Percentiles rank a stretch among this genome's conserved stretches.
These are phyloP conservation scores for Cyprinus carpio DNA, from an alignment of 2,113 vertebrate genomes.

Conservation along the genomic window DNA sequence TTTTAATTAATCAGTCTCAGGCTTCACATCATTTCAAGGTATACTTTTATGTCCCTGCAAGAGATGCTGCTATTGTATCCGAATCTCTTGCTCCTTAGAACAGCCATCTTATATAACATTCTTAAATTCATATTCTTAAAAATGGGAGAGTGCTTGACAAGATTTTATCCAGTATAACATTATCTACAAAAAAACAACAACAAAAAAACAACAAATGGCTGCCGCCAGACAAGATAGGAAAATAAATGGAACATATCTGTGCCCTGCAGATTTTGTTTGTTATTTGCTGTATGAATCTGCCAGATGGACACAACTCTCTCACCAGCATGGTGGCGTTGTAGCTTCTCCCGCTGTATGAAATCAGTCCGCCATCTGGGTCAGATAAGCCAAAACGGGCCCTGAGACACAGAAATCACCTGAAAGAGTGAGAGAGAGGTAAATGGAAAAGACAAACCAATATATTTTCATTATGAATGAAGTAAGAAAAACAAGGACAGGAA, in stretches of 20 bases:
- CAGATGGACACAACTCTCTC: constrained; percentile 47
- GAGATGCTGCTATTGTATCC: not conserved
- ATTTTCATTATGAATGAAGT: not conserved
- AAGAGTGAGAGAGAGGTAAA: not conserved
- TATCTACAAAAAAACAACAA: not conserved
- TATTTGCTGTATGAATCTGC: not conserved
- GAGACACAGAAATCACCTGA: constrained; percentile 82
- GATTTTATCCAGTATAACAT: not conserved
- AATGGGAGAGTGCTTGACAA: not conserved
- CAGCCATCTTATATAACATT: not conserved
- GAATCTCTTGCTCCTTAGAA: not conserved
- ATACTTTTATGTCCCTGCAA: not conserved
- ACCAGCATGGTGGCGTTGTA: constrained; percentile 96
- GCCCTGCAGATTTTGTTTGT: constrained; percentile 11
- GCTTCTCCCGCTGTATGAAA: constrained; percentile 90
- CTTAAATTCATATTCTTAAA: not conserved
- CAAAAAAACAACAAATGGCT: not conserved
- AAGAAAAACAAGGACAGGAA: not conserved
- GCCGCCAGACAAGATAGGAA: not conserved
- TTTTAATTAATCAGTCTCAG: not conserved
- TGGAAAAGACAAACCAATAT: not conserved
- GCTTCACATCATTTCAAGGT: not conserved
- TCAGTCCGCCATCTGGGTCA: constrained; percentile 95
- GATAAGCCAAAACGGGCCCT: constrained; percentile 91
- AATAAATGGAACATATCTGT: not conserved